phyloP scores from a whole-genome alignment of 2,113 vertebrate species.

The Zosterops hypoxanthus region DNA sequence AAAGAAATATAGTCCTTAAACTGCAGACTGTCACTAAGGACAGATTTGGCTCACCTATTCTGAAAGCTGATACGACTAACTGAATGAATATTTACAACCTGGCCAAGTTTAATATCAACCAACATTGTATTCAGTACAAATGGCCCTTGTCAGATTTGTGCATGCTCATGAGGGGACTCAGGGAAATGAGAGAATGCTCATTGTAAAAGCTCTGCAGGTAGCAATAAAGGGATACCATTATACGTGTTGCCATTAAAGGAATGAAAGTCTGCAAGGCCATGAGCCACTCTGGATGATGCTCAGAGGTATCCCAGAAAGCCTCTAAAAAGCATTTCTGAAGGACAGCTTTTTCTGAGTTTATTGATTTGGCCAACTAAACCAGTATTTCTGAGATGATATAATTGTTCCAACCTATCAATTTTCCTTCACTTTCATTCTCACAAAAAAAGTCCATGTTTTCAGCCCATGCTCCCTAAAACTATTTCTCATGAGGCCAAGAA shows the following conservation, averaged over 20 bases:
- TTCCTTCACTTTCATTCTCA: not conserved
- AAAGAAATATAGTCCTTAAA: not conserved
- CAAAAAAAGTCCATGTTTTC: not conserved
- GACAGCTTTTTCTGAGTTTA: not conserved
- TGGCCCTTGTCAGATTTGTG: not conserved
- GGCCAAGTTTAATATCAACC: not conserved
- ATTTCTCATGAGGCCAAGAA: not conserved
- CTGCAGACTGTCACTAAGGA: not conserved
- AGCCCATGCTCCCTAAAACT: not conserved
- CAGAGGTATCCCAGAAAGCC: not conserved
- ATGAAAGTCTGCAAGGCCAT: not conserved
- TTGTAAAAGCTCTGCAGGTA: not conserved
- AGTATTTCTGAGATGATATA: not conserved
- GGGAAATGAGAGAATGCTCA: not conserved
- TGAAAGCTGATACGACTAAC: not conserved
- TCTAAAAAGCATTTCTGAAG: not conserved
- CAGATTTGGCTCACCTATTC: not conserved
- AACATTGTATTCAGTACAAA: not conserved
- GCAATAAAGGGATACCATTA: not conserved
- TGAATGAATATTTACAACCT: not conserved
- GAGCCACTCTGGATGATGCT: not conserved
- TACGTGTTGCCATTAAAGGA: not conserved
- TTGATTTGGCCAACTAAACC: not conserved
- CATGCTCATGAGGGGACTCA: not conserved
- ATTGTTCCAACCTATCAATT: not conserved